Conservation (phyloP, 2,113 vertebrate species). For the Danionella cerebrum region DNA sequence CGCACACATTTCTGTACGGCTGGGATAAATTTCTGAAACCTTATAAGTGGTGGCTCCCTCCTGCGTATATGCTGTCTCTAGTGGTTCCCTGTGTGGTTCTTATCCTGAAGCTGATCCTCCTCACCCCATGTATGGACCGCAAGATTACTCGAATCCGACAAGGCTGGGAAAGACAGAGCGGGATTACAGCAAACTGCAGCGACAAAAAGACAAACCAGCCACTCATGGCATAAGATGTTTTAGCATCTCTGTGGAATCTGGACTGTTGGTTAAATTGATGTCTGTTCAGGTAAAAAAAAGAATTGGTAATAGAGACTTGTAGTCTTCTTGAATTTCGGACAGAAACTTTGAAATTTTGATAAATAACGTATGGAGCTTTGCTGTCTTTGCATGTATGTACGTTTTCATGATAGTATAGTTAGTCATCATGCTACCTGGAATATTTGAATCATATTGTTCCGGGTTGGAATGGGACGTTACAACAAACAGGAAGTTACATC, state of each 20-base stretch:
- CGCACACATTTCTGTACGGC: conserved; percentile 73
- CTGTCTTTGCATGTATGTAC: no score
- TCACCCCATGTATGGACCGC: conserved; percentile 76
- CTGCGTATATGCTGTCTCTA: conserved; percentile 69
- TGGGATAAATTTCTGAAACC: conserved; percentile 69
- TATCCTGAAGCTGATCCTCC: conserved; percentile 72
- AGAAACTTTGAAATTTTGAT: no score
- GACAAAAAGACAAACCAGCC: conserved; percentile 17
- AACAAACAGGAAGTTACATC: no score
- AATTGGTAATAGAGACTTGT: no score
- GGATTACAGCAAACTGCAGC: background rate
- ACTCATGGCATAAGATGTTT: conserved; percentile 42
- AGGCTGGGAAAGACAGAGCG: conserved; percentile 75
- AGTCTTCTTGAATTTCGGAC: no score
- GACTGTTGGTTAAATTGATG: no score
- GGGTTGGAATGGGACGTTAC: no score
- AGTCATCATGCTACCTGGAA: no score
- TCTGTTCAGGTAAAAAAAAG: no score
- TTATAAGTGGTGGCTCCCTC: conserved; percentile 79
- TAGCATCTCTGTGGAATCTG: background rate
- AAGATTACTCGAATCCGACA: conserved; percentile 73
- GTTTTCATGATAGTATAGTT: no score
- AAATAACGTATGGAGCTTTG: no score
- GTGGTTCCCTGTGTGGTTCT: conserved; percentile 74
- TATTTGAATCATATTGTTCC: no score